These are phyloP conservation scores for Meiosimyza platycephala DNA, from an alignment of 2,888 invertebrate genomes.

Conservation along the genomic window DNA sequence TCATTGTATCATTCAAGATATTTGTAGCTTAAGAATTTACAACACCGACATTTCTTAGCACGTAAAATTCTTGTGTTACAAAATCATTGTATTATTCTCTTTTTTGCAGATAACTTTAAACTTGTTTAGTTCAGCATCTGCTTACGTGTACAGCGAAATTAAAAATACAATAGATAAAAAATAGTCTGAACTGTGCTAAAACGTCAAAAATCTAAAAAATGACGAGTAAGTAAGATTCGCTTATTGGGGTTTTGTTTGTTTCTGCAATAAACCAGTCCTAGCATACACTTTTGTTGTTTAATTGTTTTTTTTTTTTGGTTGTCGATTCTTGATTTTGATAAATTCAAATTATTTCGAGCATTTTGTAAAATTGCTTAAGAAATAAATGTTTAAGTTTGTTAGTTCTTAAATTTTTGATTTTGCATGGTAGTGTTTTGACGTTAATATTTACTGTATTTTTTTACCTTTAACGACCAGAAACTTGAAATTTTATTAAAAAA, in stretches of 20 bases:
- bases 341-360: not conserved
- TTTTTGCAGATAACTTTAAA: slow-evolving; percentile 19
- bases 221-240: slow-evolving; percentile 25
- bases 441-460: not conserved
- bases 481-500: too few relatives aligned
- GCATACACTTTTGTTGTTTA: not conserved
- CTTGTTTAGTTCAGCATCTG: not conserved
- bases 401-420: not conserved
- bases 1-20: not conserved
- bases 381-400: not conserved
- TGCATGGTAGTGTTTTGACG: not conserved
- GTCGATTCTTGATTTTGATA: not conserved
- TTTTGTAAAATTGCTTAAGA: not conserved
- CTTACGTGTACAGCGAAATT: not conserved
- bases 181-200: too few relatives aligned
- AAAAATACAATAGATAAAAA: not conserved
- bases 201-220: slow-evolving; percentile 15
- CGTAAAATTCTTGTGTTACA: not conserved
- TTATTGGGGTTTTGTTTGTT: not conserved
- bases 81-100: slow-evolving; percentile 14
- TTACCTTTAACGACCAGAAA: not conserved
- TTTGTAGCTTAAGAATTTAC: not conserved
- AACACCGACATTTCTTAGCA: too few relatives aligned
- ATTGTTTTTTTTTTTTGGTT: not conserved
- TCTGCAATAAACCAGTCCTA: not conserved